Base-by-base conservation (phyloP, 1,140 invertebrate genomes). In the Euborellia annulipes region DNA sequence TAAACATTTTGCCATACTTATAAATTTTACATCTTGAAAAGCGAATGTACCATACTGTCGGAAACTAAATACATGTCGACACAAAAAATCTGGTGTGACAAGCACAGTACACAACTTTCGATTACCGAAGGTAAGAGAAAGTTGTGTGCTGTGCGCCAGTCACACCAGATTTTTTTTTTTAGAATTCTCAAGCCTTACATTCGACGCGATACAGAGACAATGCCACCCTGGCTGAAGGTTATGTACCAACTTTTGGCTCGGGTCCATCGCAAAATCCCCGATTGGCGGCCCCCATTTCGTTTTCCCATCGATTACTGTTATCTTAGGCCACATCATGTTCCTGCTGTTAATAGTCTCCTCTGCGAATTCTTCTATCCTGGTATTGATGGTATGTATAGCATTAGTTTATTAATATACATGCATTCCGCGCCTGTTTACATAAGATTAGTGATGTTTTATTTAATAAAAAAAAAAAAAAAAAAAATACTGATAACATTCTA, bases 301-400 rank as follows among this genome's bases (percentile, higher is more conserved):
- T 61, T 68, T 11, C 64, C 79, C 1, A 71, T 86, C n/a, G 81
- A 91, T 64, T 92, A 81, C 65, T 84, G 79, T 48, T 92, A 91
- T 60, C 76, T 92, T 1, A 70, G 79, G 22, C 84, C 87, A 6
- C 78, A 89, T 56, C 86, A 91, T 58, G 84, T 93, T 49, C 79
- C 85, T 2, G 82, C 84, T 0, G 76, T 92, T 22, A 92, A 92
- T 63, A 76, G 73, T 41, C 59, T 92, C 8, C 85, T 83, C 42
- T 72, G 76, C 48, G 75, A 82, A 54, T 84, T 79, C 59, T 93
- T 92, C 62, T 93, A 88, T 87, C 81, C 85, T 8, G 86, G 86
- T 23, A 86, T 93, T 49, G 87, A 93, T 64, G 66, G 85, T 89
- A 65, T 76, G 76, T 71, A 41, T 22, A 14, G 38, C 17, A n/a